Evolutionary conservation across 1,140 invertebrate genomes (phyloP).

Genomic region (Musca vetustissima): DNA sequence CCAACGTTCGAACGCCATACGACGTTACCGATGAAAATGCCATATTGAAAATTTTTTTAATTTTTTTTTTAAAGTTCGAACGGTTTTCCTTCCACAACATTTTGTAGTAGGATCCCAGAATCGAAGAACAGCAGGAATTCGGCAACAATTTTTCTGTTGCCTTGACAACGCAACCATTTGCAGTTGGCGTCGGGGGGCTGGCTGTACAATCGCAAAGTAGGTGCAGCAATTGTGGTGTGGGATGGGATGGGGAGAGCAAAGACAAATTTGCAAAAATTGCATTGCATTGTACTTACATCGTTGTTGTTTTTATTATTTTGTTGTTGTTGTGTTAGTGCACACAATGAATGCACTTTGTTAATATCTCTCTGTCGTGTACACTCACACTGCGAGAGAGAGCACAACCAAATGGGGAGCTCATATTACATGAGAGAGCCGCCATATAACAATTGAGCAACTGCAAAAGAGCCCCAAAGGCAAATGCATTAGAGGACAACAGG

Average conservation of each 20-base stretch:
- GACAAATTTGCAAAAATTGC: background rate
- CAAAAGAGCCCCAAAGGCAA: too few species aligned
- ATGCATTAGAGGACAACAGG: too few species aligned
- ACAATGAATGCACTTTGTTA: too few species aligned
- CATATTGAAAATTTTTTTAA: conserved; percentile 19
- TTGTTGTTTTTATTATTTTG: background rate
- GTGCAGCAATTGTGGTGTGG: too few species aligned
- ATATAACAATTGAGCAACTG: too few species aligned
- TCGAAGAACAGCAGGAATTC: conserved; percentile 5
- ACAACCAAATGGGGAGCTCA: too few species aligned
- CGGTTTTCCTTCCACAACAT: conserved; percentile 57
- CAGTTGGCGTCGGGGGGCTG: too few species aligned
- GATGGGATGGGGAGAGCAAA: background rate
- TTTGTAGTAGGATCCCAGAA: conserved; percentile 54
- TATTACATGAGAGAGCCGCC: too few species aligned
- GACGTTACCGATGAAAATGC: conserved; percentile 23
- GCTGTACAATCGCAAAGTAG: too few species aligned
- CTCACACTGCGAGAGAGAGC: too few species aligned
- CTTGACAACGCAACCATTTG: background rate
- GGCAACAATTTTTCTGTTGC: background rate
- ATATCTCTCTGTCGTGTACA: too few species aligned
- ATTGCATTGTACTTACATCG: background rate
- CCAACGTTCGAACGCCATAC: background rate
- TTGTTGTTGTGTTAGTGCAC: background rate
- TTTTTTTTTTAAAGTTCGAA: conserved; percentile 48